A percentile compares a stretch with the other conserved stretches of the same genome.
Conservation (phyloP, 2,888 invertebrate species). For the Acholoe squamosa region DNA sequence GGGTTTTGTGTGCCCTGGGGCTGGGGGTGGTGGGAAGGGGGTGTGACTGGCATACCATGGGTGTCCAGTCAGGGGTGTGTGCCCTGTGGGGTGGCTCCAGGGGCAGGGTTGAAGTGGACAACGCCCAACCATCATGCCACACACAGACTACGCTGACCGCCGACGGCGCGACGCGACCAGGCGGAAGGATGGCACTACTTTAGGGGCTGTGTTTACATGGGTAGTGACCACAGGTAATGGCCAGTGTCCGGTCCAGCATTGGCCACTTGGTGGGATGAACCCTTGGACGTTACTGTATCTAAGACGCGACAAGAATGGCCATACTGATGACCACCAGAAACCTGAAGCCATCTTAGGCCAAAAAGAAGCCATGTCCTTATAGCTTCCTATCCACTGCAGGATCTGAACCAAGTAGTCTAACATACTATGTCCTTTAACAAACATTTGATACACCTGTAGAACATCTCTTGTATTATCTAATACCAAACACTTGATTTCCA, state of each 20-base stretch:
- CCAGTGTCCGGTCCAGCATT: neutral
- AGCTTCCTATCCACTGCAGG: too few species aligned
- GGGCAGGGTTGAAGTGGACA: neutral
- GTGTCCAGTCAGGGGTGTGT: too few species aligned
- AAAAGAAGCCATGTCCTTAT: too few species aligned
- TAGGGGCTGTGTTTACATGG: neutral
- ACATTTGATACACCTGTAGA: too few species aligned
- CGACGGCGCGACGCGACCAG: neutral
- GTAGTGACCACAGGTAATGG: constrained; percentile 53
- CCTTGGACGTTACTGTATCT: neutral
- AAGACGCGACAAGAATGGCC: too few species aligned
- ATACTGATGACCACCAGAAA: too few species aligned
- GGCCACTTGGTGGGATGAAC: neutral
- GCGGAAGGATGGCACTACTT: constrained; percentile 50
- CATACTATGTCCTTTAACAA: too few species aligned
- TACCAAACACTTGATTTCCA: too few species aligned
- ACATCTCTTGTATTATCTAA: too few species aligned
- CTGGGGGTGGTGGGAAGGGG: neutral
- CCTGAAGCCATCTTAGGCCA: too few species aligned
- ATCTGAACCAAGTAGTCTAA: too few species aligned
- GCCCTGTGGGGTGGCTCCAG: too few species aligned
- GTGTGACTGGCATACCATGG: constrained; percentile 30
- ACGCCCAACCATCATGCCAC: neutral
- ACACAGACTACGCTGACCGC: neutral
- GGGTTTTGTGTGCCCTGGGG: constrained; percentile 32